Evolutionary conservation across 1,140 invertebrate genomes (phyloP), one percentile per base, ranked within the genome.

Genomic region (Danaus melanippus): DNA sequence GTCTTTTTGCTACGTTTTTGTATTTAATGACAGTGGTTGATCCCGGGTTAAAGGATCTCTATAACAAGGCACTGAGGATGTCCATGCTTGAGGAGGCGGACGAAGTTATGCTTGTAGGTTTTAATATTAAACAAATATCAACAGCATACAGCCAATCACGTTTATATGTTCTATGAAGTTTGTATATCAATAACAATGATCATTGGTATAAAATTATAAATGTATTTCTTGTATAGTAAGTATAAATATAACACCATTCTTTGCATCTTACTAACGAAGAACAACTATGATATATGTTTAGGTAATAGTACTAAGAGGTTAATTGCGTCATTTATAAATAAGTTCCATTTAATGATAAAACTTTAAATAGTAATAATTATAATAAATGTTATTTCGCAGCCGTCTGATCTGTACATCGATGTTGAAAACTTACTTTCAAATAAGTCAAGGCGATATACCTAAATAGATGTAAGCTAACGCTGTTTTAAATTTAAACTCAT

Each of bases 21-120:
- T 73, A 66, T 51, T 49, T 77, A 40, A 69, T 74, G 66, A 66
- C 62, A 8, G 44, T 49, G 3, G 55, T 71, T 5, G 70, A 77
- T 17, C 69, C 69, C 7, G 70, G 55, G 0, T 56, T 69, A 1
- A 41, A 46, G 54, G 15, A 61, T 1, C 40, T 64, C 8, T 39
- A 55, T 3, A 11, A 62, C 8, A 62, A 60, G 40, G 46, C 60
- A 8, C 42, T 54, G 9, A 53, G 10, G n/a, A 61, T 58, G 50
- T 32, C 9, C 11, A 10, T 47, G 40, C n/a, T 42, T 9, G 40
- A 46, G 42, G 15, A 42, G n/a, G 2, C 12, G 8, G 53, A 55
- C 32, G 39, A 32, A 10, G 48, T 12, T 32, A 10, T 48, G 17
- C 52, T 53, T 42, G 47, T 52, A 53, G 46, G 47, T 54, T 17